phyloP scores from a whole-genome alignment of 2,797 vertebrate species.

The Rhadinocentrus ornatus region DNA sequence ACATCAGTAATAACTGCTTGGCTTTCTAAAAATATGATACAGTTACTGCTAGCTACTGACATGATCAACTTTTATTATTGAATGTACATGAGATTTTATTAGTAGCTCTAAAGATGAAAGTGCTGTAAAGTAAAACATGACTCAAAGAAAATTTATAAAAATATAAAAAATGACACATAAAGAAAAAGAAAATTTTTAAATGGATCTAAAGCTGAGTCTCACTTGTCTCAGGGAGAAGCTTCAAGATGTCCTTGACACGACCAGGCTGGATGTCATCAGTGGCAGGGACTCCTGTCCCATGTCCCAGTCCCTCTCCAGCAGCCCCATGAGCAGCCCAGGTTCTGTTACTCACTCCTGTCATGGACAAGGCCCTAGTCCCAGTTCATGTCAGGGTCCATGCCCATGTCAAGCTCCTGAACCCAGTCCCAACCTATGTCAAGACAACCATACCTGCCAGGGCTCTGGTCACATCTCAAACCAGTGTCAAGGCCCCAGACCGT shows the following conservation, averaged over 20 bases:
- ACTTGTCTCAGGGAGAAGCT: slow-evolving; percentile 88
- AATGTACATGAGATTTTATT: not conserved
- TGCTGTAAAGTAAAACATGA: not conserved
- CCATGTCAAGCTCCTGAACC: slow-evolving; percentile 58
- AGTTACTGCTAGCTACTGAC: not conserved
- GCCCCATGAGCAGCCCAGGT: slow-evolving; percentile 74
- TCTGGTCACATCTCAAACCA: slow-evolving; percentile 54
- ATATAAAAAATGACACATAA: not conserved
- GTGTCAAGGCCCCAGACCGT: slow-evolving; percentile 60
- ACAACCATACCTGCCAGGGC: slow-evolving; percentile 62
- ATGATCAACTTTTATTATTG: not conserved
- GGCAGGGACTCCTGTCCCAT: slow-evolving; percentile 80
- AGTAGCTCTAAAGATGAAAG: not conserved
- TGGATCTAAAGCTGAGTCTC: not conserved
- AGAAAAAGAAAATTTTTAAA: not conserved
- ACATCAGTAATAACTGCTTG: not conserved
- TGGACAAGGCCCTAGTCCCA: slow-evolving; percentile 59
- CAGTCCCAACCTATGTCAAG: slow-evolving; percentile 58
- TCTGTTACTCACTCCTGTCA: slow-evolving; percentile 62
- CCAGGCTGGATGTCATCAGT: slow-evolving; percentile 78
- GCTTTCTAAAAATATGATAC: slow-evolving; percentile 3
- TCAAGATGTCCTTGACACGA: slow-evolving; percentile 89
- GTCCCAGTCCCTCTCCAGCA: slow-evolving; percentile 78
- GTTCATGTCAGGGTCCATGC: slow-evolving; percentile 62
- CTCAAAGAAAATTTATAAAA: not conserved